Conservation (phyloP, 2,888 invertebrate species). For the Papilio gigon region DNA sequence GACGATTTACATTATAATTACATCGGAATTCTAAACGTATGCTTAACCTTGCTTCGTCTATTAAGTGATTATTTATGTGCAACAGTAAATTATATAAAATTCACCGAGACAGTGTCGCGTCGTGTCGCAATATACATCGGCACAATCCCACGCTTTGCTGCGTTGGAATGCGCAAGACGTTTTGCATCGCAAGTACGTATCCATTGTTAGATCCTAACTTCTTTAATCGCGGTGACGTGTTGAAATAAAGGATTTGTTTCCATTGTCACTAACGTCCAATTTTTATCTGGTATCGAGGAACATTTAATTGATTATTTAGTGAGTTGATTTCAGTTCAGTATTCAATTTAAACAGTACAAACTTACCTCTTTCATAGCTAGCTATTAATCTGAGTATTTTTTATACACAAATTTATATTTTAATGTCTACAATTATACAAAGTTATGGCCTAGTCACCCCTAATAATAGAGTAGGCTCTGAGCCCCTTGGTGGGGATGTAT, state of each 20-base stretch:
- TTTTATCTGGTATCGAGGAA: too few species aligned
- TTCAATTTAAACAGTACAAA: too few species aligned
- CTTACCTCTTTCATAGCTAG: too few species aligned
- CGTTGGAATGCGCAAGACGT: constrained; percentile 26
- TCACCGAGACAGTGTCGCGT: background rate
- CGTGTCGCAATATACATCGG: background rate
- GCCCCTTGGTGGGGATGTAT: too few species aligned
- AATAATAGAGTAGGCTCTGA: too few species aligned
- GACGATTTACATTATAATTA: background rate
- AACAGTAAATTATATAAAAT: constrained; percentile 15
- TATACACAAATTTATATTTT: too few species aligned
- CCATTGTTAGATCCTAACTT: constrained; percentile 9
- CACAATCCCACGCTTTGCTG: constrained; percentile 32
- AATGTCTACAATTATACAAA: too few species aligned
- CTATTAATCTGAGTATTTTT: too few species aligned
- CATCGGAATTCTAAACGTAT: background rate
- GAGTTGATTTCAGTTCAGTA: too few species aligned
- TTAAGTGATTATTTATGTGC: constrained; percentile 9
- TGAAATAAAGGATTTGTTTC: constrained; percentile 5
- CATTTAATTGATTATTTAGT: too few species aligned
- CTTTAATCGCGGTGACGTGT: constrained; percentile 7
- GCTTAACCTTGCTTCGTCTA: constrained; percentile 2
- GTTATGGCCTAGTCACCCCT: too few species aligned
- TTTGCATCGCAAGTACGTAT: background rate
- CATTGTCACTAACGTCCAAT: too few species aligned